Base-by-base conservation (phyloP, 2,113 vertebrate species). In the Catharus minimus region DNA sequence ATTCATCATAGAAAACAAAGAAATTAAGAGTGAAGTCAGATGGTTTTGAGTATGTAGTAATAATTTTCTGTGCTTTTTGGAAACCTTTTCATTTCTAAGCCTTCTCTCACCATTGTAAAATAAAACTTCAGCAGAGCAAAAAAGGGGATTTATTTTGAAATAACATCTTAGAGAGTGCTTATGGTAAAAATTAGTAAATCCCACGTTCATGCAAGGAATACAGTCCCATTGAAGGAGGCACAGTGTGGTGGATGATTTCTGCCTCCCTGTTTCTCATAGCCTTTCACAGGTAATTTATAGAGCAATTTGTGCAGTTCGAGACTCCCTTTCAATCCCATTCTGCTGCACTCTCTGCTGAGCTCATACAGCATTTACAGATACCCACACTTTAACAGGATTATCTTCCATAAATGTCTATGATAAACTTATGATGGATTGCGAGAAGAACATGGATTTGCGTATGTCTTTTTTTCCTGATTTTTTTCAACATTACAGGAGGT, bases 141-240 rank as follows among this genome's bases (percentile, higher is more conserved):
- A 86, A 84, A 64, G 28, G 23, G 5, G 7, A 44, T 81, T 84
- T 89, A 38, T 41, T 93, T 89, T 93, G 74, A 89, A 93, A 75
- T 78, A 11, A 0, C 41, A 17, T 75, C 39, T 64, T 78, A 60
- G 41, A 47, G 60, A 72, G 41, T 17, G 10, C 6, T 87, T 84
- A 19, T 53, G 53, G 20, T 78, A 76, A 89, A 71, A 86, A 66
- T 13, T 0, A 79, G 38, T 68, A 65, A 93, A 61, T 82, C 18
- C 4, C 16, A 10, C 4, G 1, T 57, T 79, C 55, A 30, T 68
- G 28, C 33, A 43, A 64, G 52, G 44, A 76, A 49, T 46, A 82
- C 13, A 49, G 30, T 16, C 19, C 79, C 3, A 11, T 1, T 82
- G 67, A 89, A 68, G 30, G 22, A 94, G 68, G 46, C 15, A 19